Conservation (phyloP, 2,888 invertebrate species). For the Cyclophora punctaria region DNA sequence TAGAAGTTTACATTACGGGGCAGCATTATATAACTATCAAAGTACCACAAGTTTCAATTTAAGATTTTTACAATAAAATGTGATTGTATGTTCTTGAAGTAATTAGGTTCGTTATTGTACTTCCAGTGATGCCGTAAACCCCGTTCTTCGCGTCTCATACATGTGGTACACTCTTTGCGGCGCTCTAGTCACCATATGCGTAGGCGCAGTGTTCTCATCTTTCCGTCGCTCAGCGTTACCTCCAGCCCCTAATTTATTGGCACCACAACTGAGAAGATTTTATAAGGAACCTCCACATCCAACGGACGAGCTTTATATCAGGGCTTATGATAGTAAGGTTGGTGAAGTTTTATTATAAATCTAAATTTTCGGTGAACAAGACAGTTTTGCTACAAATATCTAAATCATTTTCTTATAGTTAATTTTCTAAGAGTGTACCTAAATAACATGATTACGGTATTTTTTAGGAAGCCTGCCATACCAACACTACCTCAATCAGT, state of each 20-base stretch:
- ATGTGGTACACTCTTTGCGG: constrained; percentile 82
- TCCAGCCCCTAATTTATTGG: constrained; percentile 72
- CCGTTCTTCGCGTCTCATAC: constrained; percentile 83
- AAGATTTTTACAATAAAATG: too few relatives aligned
- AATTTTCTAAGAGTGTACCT: neutral
- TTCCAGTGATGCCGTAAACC: constrained; percentile 70
- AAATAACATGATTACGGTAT: too few relatives aligned
- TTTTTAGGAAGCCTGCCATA: constrained; percentile 36
- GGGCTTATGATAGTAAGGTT: constrained; percentile 58
- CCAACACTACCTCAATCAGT: constrained; percentile 41
- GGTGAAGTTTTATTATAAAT: too few relatives aligned
- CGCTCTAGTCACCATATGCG: constrained; percentile 31
- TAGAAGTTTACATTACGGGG: too few relatives aligned
- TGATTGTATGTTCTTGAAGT: too few relatives aligned
- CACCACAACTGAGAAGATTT: constrained; percentile 80
- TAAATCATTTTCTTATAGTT: neutral
- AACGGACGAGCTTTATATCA: constrained; percentile 53
- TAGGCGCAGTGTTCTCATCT: constrained; percentile 13
- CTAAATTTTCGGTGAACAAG: too few relatives aligned
- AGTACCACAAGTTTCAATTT: too few relatives aligned
- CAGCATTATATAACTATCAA: too few relatives aligned
- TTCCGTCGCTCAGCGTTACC: constrained; percentile 45
- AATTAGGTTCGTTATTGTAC: neutral
- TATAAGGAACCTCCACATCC: constrained; percentile 66
- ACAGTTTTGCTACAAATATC: too few relatives aligned